Base-by-base conservation (phyloP, 1,140 invertebrate genomes). In the Nasonia giraulti region DNA sequence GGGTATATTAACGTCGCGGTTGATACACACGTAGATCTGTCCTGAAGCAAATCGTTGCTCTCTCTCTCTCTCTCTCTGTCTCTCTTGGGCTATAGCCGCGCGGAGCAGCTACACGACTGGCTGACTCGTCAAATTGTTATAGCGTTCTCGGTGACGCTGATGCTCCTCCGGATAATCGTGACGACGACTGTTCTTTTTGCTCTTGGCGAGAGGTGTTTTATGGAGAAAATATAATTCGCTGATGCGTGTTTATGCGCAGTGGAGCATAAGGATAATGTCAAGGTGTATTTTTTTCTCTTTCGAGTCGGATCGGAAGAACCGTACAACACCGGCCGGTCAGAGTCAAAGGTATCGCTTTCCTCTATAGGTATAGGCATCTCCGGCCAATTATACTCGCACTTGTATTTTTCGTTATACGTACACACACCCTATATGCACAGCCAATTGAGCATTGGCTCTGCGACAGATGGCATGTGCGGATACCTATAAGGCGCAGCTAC, bases 121-220 rank as follows among this genome's bases (percentile, higher is more conserved):
- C 76, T 80, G 80, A 81, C 83, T 84, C 50, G 78, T 37, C 20
- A 85, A 66, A 82, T 82, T 69, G 50, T 62, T 62, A 62, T 62
- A 62, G 17, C 55, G 17, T 20, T 27, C n/a, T 10, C 23, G 2
- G 44, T 27, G 37, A 44, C 73, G 73, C 27, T 44, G 27, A 27
- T 27, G 37, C 73, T 17, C 20, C 73, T 17, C 20, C n/a, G 73
- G 14, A 75, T 44, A 75, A 75, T 40, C 74, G 40, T 62, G 55
- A 62, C 55, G 55, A 12, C 12, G 47, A 62, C 17, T 20, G 2
- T 62, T 62, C 55, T 62, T 62, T 5, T 14, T 10, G 23, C 69
- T 71, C 7, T 8, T 44, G 6, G 40, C 40, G 40, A 44, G 40
- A 44, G 6, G 40, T 37, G 33, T 5, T 37, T 37, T 37, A 44